These are phyloP conservation scores for Pelusios castaneus DNA, from an alignment of 2,113 vertebrate species.

Conservation along the genomic window DNA sequence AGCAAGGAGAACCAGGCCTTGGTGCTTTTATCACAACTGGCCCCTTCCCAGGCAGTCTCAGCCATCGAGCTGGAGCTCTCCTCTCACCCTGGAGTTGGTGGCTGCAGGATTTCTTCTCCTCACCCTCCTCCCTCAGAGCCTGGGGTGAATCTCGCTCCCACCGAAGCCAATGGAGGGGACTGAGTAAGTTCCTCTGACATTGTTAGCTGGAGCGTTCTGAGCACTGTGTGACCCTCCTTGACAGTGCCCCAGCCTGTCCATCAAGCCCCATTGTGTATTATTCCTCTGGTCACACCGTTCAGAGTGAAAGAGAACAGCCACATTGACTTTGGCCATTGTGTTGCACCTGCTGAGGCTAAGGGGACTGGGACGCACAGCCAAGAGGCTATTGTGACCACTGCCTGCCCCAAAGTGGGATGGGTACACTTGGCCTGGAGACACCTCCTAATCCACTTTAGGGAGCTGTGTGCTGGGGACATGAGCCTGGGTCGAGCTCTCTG, in stretches of 20 bases:
- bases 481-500: not conserved
- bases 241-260: not conserved
- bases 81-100: not conserved
- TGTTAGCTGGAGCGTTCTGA: not conserved
- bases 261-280: rapidly evolving
- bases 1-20: not conserved
- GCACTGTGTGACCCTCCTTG: not conserved
- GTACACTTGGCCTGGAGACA: too few species aligned
- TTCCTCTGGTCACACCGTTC: too few species aligned
- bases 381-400: too few species aligned
- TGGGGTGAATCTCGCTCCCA: not conserved
- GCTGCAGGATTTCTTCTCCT: not conserved
- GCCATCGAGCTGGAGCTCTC: not conserved
- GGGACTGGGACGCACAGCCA: too few species aligned
- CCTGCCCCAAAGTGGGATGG: too few species aligned
- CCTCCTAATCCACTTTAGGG: not conserved
- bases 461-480: not conserved
- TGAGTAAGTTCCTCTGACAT: not conserved
- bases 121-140: not conserved
- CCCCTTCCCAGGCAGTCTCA: not conserved
- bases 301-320: too few species aligned
- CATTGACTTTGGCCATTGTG: too few species aligned
- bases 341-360: too few species aligned
- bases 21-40: not conserved
- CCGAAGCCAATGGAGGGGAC: not conserved